A percentile compares a stretch with the other conserved stretches of the same genome.
phyloP scores from a whole-genome alignment of 2,113 vertebrate species.

The Tringa solitaria region DNA sequence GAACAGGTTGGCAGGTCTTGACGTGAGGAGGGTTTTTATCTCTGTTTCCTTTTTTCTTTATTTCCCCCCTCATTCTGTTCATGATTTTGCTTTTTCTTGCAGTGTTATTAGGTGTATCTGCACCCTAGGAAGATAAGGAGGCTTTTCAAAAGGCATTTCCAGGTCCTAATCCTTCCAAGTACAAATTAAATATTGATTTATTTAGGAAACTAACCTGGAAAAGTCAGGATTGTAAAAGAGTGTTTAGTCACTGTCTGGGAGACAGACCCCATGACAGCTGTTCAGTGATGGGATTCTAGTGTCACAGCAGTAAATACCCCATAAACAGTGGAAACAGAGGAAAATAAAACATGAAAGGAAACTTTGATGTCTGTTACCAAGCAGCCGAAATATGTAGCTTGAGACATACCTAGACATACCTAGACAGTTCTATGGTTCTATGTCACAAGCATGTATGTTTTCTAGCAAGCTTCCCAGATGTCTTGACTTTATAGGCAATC shows the following conservation, averaged over 20 bases:
- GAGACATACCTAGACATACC: constrained; percentile 55
- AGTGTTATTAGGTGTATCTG: constrained; percentile 63
- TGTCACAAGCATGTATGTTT: constrained; percentile 44
- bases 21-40: neutral
- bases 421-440: too few relatives aligned
- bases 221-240: constrained; percentile 42
- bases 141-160: constrained; percentile 69
- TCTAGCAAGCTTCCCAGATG: constrained; percentile 69
- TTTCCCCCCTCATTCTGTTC: neutral
- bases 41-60: neutral
- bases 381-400: constrained; percentile 64
- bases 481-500: constrained; percentile 60
- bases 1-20: constrained; percentile 10
- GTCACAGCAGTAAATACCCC: constrained; percentile 72
- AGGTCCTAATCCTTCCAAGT: constrained; percentile 59
- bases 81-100: constrained; percentile 40
- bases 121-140: constrained; percentile 21
- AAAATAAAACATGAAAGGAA: constrained; percentile 73
- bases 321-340: constrained; percentile 62
- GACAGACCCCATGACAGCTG: constrained; percentile 69
- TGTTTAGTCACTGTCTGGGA: constrained; percentile 67
- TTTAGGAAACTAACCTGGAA: constrained; percentile 27
- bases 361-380: constrained; percentile 50
- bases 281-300: constrained; percentile 71
- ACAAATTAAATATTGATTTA: constrained; percentile 70